phyloP scores from a whole-genome alignment of 2,888 invertebrate species.

The Parnassius mnemosyne region DNA sequence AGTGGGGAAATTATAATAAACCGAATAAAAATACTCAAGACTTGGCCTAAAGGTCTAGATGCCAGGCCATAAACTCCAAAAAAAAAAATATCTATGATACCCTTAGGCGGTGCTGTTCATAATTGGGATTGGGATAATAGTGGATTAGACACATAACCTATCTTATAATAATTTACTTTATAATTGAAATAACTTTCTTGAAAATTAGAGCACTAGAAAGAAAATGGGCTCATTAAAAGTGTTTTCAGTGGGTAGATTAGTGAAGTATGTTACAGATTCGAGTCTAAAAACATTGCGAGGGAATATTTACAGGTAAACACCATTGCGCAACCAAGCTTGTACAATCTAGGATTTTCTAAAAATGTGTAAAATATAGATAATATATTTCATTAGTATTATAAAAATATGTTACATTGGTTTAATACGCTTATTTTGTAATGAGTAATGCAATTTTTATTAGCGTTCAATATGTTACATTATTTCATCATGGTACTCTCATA shows the following conservation, averaged over 20 bases:
- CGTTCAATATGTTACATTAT: too few species aligned
- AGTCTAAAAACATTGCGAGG: conserved; percentile 62
- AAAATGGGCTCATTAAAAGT: conserved; percentile 76
- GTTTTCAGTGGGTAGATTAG: conserved; percentile 71
- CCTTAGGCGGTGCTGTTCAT: too few species aligned
- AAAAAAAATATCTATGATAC: too few species aligned
- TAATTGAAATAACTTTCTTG: conserved; percentile 16
- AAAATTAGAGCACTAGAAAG: conserved; percentile 31
- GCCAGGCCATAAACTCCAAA: too few species aligned
- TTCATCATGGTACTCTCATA: too few species aligned
- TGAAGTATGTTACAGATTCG: conserved; percentile 71
- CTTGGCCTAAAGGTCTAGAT: too few species aligned
- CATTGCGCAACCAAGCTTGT: conserved; percentile 65
- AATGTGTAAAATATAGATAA: not conserved
- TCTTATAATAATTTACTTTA: not conserved
- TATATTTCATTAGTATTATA: too few species aligned
- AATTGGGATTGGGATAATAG: conserved; percentile 8
- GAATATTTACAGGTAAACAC: conserved; percentile 70
- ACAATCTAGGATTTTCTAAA: conserved; percentile 42
- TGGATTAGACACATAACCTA: conserved; percentile 21
- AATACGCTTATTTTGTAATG: too few species aligned
- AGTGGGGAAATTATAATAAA: too few species aligned
- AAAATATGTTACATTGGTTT: too few species aligned
- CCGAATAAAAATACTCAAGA: too few species aligned
- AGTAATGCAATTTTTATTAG: too few species aligned